A percentile compares a stretch with the other conserved stretches of the same genome.
Evolutionary conservation across 2,113 vertebrate species (phyloP).

Genomic region (Illadopsis cleaveri): DNA sequence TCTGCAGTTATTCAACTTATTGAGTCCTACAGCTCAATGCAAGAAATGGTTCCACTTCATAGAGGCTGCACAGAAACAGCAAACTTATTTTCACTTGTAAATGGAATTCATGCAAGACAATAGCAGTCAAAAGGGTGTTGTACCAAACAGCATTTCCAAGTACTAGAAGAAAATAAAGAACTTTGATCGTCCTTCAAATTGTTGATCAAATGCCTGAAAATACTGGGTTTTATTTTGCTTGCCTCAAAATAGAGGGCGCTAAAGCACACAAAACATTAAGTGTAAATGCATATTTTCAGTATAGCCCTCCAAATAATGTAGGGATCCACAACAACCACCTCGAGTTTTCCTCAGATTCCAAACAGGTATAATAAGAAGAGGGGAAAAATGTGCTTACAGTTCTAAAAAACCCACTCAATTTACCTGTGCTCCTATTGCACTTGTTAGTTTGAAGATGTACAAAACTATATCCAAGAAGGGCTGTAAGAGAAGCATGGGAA

Average conservation of each 20-base stretch:
- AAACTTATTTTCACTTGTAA: background rate
- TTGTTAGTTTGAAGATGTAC: constrained; percentile 96
- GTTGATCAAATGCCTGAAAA: background rate
- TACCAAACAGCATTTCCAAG: background rate
- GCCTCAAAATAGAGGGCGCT: background rate
- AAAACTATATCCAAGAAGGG: constrained; percentile 94
- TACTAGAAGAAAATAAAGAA: background rate
- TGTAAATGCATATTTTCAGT: background rate
- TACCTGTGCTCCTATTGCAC: constrained; percentile 95
- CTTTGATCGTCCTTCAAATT: background rate
- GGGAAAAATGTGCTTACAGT: background rate
- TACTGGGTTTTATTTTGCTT: background rate
- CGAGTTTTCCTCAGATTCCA: background rate
- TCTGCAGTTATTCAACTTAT: background rate
- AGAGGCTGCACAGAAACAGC: background rate
- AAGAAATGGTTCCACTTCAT: background rate
- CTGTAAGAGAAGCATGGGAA: constrained; percentile 69
- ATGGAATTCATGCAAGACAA: background rate
- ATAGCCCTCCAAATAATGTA: background rate
- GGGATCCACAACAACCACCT: background rate
- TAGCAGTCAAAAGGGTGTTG: background rate
- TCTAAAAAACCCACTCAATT: background rate
- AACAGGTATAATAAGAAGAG: background rate
- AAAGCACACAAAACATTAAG: background rate
- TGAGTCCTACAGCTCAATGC: background rate